A percentile compares a stretch with the other conserved stretches of the same genome.
Evolutionary conservation across 2,888 invertebrate genomes (phyloP).

Genomic region (Colostygia pectinataria): DNA sequence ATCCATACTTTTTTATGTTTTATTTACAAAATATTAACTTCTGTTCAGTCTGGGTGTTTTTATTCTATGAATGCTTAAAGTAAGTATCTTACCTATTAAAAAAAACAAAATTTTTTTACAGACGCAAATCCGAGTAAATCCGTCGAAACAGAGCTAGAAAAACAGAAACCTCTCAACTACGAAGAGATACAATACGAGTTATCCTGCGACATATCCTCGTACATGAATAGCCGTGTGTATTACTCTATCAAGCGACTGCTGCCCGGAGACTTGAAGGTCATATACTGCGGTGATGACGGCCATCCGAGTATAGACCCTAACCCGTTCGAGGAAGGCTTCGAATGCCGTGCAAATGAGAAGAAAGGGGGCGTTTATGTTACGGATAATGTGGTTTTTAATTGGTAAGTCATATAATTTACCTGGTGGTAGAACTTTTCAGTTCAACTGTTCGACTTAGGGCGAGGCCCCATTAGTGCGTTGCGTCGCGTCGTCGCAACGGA

Average conservation of each 20-base stretch:
- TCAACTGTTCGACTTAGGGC: no score
- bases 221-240: conserved; percentile 87
- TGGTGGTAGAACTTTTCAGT: no score
- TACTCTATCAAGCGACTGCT: conserved; percentile 92
- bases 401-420: conserved; percentile 46
- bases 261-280: conserved; percentile 91
- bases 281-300: conserved; percentile 81
- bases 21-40: no score
- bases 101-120: conserved; percentile 37
- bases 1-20: no score
- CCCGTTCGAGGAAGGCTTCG: conserved; percentile 87
- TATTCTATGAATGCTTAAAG: no score
- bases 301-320: conserved; percentile 82
- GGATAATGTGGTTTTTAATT: conserved; percentile 91
- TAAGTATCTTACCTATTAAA: no score
- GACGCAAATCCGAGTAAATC: conserved; percentile 71
- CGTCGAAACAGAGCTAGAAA: conserved; percentile 64
- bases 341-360: conserved; percentile 83
- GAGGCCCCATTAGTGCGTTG: no score
- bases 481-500: no score
- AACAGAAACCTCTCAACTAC: conserved; percentile 49
- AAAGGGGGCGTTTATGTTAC: conserved; percentile 93
- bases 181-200: conserved; percentile 81
- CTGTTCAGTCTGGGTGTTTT: no score
- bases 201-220: conserved; percentile 87